phyloP scores from a whole-genome alignment of 2,888 invertebrate genomes.

The Eupithecia inturbata region DNA sequence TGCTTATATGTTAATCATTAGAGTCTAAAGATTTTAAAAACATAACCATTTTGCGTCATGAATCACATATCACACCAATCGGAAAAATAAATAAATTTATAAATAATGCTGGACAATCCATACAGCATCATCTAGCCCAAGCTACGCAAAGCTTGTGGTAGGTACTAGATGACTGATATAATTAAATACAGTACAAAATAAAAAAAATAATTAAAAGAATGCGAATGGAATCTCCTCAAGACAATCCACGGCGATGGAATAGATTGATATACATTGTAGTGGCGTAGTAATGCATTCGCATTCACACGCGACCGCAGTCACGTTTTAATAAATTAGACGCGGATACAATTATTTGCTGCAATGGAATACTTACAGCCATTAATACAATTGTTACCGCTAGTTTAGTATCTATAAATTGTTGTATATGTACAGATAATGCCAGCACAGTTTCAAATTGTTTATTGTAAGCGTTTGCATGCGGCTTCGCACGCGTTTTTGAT shows the following conservation, averaged over 20 bases:
- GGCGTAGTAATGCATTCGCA: constrained; percentile 38
- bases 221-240: constrained; percentile 6
- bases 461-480: not conserved
- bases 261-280: constrained; percentile 23
- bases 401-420: constrained; percentile 13
- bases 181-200: too few species aligned
- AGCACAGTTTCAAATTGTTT: not conserved
- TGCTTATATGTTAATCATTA: too few species aligned
- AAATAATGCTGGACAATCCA: too few species aligned
- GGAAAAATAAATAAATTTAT: too few species aligned
- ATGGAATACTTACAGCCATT: constrained; percentile 29
- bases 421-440: not conserved
- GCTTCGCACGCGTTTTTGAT: not conserved
- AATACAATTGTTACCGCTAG: constrained; percentile 20
- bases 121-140: too few species aligned
- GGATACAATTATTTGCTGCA: constrained; percentile 48
- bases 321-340: constrained; percentile 54
- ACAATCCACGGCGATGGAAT: constrained; percentile 16
- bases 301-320: constrained; percentile 54
- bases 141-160: too few species aligned
- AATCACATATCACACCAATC: not conserved
- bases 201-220: too few species aligned
- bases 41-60: not conserved
- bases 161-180: too few species aligned
- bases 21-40: not conserved